A percentile compares a stretch with the other conserved stretches of the same genome.
Conservation (phyloP, 2,797 vertebrate genomes). For the Micromesistius poutassou region DNA sequence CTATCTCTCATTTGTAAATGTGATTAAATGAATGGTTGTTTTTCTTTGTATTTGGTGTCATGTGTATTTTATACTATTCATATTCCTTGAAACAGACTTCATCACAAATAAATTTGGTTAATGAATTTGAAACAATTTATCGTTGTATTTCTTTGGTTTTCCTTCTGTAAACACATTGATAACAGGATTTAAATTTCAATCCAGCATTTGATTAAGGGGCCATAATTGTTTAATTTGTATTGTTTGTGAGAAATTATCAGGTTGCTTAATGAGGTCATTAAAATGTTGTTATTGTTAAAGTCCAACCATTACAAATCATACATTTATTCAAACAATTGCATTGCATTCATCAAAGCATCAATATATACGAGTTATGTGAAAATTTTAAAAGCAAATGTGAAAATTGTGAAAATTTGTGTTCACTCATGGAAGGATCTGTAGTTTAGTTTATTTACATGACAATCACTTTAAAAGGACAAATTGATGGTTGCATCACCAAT, state of each 20-base stretch:
- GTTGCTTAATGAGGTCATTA: background rate
- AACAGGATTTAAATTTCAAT: background rate
- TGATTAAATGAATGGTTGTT: background rate
- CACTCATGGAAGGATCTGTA: too few species aligned
- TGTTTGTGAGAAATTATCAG: background rate
- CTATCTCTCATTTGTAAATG: background rate
- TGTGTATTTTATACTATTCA: background rate
- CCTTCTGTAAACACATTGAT: background rate
- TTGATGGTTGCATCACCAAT: too few species aligned
- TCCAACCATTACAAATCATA: background rate
- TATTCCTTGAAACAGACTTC: background rate
- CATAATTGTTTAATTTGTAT: background rate
- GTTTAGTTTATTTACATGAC: too few species aligned
- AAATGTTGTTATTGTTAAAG: background rate
- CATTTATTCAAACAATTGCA: background rate
- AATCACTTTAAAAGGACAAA: too few species aligned
- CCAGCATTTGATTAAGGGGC: background rate
- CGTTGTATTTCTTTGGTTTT: background rate
- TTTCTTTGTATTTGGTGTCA: background rate
- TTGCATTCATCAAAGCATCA: background rate
- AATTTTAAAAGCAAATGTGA: conserved; percentile 42
- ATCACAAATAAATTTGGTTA: background rate
- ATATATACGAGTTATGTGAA: conserved; percentile 3
- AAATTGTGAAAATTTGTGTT: conserved; percentile 52
- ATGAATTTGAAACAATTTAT: background rate